Evolutionary conservation across 1,140 invertebrate species (phyloP).

Genomic region (Drosophila auraria): DNA sequence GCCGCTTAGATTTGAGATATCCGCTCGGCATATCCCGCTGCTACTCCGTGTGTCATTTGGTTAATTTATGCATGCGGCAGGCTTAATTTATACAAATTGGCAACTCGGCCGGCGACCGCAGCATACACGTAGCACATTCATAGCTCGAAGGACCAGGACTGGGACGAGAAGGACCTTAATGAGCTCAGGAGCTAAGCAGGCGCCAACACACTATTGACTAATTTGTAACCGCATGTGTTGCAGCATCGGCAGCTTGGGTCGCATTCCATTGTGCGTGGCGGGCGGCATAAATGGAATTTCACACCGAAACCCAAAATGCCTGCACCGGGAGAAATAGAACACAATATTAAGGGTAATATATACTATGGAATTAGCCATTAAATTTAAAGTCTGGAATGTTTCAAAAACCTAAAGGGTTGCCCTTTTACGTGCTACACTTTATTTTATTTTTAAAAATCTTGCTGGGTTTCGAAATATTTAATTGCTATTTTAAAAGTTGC

Average conservation of each 20-base stretch:
- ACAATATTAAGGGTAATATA: not conserved
- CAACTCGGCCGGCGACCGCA: constrained; percentile 42
- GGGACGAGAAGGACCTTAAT: constrained; percentile 48
- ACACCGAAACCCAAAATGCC: constrained; percentile 29
- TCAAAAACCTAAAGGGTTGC: too few species aligned
- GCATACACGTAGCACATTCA: not conserved
- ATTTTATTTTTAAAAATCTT: not conserved
- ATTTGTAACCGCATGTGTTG: constrained; percentile 78
- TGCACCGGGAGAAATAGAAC: constrained; percentile 4
- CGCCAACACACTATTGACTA: constrained; percentile 70
- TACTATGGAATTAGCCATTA: not conserved
- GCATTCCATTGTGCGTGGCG: constrained; percentile 59
- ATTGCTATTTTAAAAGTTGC: too few species aligned
- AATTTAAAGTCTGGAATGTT: too few species aligned
- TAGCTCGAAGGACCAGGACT: constrained; percentile 2
- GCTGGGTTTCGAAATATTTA: too few species aligned
- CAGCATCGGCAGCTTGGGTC: constrained; percentile 52
- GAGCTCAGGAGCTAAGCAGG: constrained; percentile 53
- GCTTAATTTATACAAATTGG: constrained; percentile 77
- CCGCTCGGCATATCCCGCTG: not conserved
- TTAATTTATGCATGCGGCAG: constrained; percentile 65
- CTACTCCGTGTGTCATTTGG: constrained; percentile 26
- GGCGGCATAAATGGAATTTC: constrained; percentile 73
- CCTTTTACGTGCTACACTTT: too few species aligned
- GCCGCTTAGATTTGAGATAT: constrained; percentile 33